Conservation (phyloP, 2,113 vertebrate genomes). For the Osmerus mordax region DNA sequence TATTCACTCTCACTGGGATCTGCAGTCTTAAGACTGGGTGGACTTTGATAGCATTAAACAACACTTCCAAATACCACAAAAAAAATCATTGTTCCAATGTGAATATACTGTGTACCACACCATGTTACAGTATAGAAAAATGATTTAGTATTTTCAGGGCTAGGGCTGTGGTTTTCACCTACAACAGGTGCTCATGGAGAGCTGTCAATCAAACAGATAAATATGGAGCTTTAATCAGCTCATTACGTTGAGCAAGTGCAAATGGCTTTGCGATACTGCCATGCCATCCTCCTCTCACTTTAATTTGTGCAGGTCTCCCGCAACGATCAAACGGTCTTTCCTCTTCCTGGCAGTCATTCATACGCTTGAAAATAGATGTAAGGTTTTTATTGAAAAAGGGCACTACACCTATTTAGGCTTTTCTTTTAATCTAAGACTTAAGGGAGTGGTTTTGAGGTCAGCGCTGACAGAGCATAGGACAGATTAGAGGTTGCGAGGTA, state of each 20-base stretch:
- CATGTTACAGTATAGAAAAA: neutral
- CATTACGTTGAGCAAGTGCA: constrained; percentile 30
- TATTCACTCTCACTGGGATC: neutral
- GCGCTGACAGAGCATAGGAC: constrained; percentile 27
- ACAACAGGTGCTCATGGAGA: constrained; percentile 39
- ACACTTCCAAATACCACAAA: neutral
- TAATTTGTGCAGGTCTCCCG: neutral
- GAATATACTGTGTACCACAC: no score
- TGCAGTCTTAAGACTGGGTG: neutral
- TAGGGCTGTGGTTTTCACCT: constrained; percentile 35
- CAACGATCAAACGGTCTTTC: constrained; percentile 31
- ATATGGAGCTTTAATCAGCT: constrained; percentile 38
- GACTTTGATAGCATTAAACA: neutral
- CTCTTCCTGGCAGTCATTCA: constrained; percentile 21
- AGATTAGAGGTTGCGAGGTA: constrained; percentile 32
- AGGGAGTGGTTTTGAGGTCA: constrained; percentile 33
- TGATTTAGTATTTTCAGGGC: constrained; percentile 3
- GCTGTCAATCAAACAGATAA: constrained; percentile 40
- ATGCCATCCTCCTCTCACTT: neutral
- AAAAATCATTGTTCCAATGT: neutral
- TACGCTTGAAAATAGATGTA: constrained; percentile 24
- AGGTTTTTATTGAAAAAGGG: constrained; percentile 12
- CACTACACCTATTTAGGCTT: constrained; percentile 2
- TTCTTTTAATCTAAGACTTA: constrained; percentile 21
- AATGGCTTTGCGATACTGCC: constrained; percentile 3